These are phyloP conservation scores for Gerosis bhagava DNA, from an alignment of 2,888 invertebrate species.

Conservation along the genomic window DNA sequence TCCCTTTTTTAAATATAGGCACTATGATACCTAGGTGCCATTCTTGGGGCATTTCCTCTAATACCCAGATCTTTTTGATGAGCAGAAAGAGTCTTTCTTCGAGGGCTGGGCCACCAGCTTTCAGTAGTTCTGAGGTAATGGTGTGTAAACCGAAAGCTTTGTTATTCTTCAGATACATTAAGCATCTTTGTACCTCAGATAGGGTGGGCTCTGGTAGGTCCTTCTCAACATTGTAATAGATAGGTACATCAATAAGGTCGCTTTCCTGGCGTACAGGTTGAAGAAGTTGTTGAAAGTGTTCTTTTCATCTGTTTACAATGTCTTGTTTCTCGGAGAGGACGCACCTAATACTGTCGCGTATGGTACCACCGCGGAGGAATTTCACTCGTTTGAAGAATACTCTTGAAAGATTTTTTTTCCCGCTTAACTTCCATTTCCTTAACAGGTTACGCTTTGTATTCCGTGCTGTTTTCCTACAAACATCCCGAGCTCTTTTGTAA, in stretches of 20 bases:
- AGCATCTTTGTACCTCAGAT: background rate
- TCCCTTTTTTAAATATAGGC: constrained; percentile 8
- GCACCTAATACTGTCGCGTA: background rate
- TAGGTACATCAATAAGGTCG: background rate
- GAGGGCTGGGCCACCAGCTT: background rate
- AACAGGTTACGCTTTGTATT: no score
- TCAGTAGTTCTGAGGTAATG: background rate
- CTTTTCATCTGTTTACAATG: background rate
- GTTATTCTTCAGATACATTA: background rate
- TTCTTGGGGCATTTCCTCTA: constrained; percentile 8
- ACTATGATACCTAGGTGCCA: constrained; percentile 3
- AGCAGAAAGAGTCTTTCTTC: background rate
- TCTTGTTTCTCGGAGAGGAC: background rate
- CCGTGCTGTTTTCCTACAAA: no score
- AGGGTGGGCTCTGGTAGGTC: background rate
- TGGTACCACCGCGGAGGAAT: background rate
- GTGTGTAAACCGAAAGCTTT: background rate
- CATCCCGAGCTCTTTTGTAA: no score
- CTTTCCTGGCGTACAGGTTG: background rate
- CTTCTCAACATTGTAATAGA: background rate
- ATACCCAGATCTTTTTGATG: background rate
- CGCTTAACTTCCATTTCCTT: background rate
- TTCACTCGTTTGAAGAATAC: background rate
- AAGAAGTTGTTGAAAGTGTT: background rate
- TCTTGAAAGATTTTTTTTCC: background rate